These are phyloP conservation scores for Epinephelus awoara DNA, from an alignment of 2,797 vertebrate species.

Conservation along the genomic window DNA sequence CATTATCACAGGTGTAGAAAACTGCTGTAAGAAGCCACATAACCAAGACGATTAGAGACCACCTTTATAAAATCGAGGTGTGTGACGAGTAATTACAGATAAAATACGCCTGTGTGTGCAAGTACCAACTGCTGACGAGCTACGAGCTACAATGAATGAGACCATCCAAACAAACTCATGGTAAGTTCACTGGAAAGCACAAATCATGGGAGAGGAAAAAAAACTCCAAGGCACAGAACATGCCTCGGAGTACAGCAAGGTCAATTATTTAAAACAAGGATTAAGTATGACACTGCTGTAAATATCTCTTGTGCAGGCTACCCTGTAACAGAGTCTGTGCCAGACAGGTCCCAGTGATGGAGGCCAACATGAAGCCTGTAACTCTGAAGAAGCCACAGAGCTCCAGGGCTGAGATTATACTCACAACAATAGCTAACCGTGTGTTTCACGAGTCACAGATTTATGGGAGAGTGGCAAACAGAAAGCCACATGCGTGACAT, in stretches of 20 bases:
- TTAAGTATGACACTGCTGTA: no score
- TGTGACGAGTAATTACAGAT: neutral
- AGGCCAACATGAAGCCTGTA: neutral
- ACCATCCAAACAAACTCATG: neutral
- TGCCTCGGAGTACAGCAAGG: neutral
- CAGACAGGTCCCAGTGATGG: neutral
- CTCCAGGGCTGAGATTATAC: neutral
- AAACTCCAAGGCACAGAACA: neutral
- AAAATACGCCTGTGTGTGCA: neutral
- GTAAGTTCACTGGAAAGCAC: neutral
- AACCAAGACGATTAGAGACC: no score
- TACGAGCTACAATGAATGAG: neutral
- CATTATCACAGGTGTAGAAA: neutral
- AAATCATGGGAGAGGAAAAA: neutral
- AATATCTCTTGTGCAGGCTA: no score
- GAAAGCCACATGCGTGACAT: slow-evolving; percentile 6
- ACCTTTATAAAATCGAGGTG: neutral
- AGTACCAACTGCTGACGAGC: neutral
- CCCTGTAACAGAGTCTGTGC: neutral
- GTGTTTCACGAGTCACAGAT: neutral
- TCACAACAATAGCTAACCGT: neutral
- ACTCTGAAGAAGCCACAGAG: neutral
- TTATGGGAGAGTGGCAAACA: neutral
- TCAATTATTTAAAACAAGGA: neutral
- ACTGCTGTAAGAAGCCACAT: neutral